Conservation (phyloP, 2,797 vertebrate species). For the Xiphophorus birchmanni region DNA sequence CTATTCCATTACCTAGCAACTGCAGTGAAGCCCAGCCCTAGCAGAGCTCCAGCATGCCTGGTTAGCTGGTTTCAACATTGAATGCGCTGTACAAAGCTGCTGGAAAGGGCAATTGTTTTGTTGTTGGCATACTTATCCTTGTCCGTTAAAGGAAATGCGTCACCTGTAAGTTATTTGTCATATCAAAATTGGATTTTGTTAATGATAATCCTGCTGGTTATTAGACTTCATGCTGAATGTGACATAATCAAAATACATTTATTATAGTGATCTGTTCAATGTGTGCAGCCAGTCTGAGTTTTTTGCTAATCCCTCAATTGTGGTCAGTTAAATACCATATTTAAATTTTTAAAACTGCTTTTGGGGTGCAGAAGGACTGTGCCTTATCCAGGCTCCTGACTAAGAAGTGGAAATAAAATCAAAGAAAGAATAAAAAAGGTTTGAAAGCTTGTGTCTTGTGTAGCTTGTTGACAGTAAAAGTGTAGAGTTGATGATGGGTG, state of each 20-base stretch:
- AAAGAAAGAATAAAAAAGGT: constrained; percentile 26
- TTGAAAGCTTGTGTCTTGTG: constrained; percentile 41
- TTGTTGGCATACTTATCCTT: too few species aligned
- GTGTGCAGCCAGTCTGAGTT: background rate
- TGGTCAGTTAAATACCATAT: background rate
- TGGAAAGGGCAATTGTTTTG: too few species aligned
- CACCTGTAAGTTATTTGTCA: too few species aligned
- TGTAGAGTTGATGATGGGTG: constrained; percentile 48
- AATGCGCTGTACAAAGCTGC: too few species aligned
- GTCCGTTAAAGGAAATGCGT: too few species aligned
- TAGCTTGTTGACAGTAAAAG: constrained; percentile 37
- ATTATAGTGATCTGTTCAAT: background rate
- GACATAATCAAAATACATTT: background rate
- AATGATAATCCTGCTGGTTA: background rate
- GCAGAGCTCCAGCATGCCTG: too few species aligned
- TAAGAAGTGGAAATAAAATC: constrained; percentile 18
- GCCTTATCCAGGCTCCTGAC: constrained; percentile 3
- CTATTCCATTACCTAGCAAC: too few species aligned
- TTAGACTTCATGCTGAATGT: constrained; percentile 1
- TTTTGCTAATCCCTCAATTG: too few species aligned
- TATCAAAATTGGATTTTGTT: background rate
- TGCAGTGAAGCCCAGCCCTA: too few species aligned
- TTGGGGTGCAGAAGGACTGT: background rate
- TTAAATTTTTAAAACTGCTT: background rate
- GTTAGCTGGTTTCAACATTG: too few species aligned